A percentile compares a stretch with the other conserved stretches of the same genome.
Conservation (phyloP, 2,888 invertebrate species). For the Actias luna region DNA sequence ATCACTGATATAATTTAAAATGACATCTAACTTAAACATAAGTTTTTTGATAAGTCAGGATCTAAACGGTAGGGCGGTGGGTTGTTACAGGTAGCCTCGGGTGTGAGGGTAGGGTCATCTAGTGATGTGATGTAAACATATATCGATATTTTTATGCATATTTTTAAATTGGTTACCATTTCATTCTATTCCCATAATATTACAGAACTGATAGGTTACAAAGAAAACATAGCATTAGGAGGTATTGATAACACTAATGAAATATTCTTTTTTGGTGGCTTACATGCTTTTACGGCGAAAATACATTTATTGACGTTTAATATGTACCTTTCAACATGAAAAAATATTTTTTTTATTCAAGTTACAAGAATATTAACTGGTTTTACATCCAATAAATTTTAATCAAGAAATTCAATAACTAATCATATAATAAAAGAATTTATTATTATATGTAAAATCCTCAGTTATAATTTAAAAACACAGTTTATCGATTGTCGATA, state of each 20-base stretch:
- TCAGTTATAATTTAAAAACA: no score
- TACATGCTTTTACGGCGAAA: no score
- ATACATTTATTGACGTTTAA: neutral
- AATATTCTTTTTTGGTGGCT: neutral
- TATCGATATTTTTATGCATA: slow-evolving; percentile 35
- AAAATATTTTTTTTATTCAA: neutral
- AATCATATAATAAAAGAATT: no score
- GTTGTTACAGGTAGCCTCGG: slow-evolving; percentile 70
- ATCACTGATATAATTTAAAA: slow-evolving; percentile 64
- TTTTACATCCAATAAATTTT: no score
- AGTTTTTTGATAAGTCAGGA: slow-evolving; percentile 81
- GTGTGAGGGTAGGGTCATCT: slow-evolving; percentile 54
- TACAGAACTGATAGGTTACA: neutral
- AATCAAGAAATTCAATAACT: no score
- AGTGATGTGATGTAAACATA: slow-evolving; percentile 39
- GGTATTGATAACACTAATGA: neutral
- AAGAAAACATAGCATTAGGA: neutral
- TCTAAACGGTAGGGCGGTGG: slow-evolving; percentile 74
- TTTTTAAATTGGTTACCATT: neutral
- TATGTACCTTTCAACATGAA: neutral
- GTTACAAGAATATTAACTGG: no score
- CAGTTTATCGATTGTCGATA: slow-evolving; percentile 44
- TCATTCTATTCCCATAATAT: neutral
- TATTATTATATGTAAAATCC: no score
- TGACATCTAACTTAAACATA: slow-evolving; percentile 74